phyloP scores from a whole-genome alignment of 2,888 invertebrate species.

The Clostera curtula region DNA sequence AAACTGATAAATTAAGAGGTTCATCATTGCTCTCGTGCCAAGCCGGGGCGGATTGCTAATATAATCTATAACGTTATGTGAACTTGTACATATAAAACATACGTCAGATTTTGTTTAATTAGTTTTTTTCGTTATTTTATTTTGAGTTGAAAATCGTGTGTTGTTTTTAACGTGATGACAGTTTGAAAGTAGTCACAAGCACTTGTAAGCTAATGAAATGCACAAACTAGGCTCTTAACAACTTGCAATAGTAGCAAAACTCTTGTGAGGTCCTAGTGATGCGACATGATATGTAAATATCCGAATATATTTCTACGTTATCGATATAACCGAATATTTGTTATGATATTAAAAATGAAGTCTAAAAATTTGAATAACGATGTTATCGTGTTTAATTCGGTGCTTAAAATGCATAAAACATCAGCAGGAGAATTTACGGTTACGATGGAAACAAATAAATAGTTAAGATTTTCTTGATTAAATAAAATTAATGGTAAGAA shows the following conservation, averaged over 20 bases:
- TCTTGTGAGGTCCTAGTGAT: constrained; percentile 45
- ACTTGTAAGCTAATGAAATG: constrained; percentile 22
- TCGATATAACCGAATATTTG: constrained; percentile 11
- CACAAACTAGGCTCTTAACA: constrained; percentile 20
- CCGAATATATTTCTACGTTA: constrained; percentile 14
- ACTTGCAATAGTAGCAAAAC: constrained; percentile 26
- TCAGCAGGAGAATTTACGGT: constrained; percentile 8
- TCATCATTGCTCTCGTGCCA: too few relatives aligned
- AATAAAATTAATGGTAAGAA: too few relatives aligned
- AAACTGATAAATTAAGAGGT: too few relatives aligned
- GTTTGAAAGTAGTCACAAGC: too few relatives aligned
- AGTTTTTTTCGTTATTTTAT: too few relatives aligned
- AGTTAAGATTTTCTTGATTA: too few relatives aligned
- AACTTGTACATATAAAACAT: too few relatives aligned
- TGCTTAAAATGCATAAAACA: constrained; percentile 9
- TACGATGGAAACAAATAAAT: constrained; percentile 11
- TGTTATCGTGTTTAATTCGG: constrained; percentile 15
- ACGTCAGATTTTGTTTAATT: too few relatives aligned
- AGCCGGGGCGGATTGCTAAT: too few relatives aligned
- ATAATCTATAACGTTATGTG: too few relatives aligned
- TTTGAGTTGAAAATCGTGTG: too few relatives aligned
- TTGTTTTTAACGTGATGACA: too few relatives aligned
- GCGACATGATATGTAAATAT: constrained; percentile 29
- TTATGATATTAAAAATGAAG: constrained; percentile 6
- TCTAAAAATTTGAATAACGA: constrained; percentile 9